Percentiles rank a stretch among this genome's conserved stretches.
These are phyloP conservation scores for Gymnopithys bicolor DNA, from an alignment of 2,797 vertebrate species.

Conservation along the genomic window DNA sequence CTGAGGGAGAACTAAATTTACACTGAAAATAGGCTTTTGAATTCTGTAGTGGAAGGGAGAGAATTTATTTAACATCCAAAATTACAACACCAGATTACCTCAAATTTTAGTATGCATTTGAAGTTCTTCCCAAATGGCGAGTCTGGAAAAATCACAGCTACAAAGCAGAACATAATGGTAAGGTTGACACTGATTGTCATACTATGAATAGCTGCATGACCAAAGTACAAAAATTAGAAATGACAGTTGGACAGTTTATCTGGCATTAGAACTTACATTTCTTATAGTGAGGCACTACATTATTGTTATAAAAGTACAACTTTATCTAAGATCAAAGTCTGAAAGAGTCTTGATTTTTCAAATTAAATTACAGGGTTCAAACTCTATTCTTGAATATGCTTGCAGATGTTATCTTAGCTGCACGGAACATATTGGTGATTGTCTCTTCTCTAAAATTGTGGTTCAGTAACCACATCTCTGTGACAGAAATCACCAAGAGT, in stretches of 20 bases:
- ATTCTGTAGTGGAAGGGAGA: no score
- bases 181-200: not conserved
- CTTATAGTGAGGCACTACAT: not conserved
- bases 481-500: not conserved
- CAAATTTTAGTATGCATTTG: not conserved
- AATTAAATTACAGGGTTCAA: slow-evolving; percentile 16
- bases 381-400: not conserved
- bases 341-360: slow-evolving; percentile 25
- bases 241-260: not conserved
- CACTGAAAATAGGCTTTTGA: not conserved
- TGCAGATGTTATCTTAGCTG: not conserved
- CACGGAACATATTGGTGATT: not conserved
- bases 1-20: not conserved
- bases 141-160: not conserved
- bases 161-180: not conserved
- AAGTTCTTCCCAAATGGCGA: not conserved
- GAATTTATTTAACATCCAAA: no score
- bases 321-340: slow-evolving; percentile 4
- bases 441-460: not conserved
- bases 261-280: not conserved
- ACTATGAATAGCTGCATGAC: not conserved
- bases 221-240: not conserved
- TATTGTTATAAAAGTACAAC: not conserved
- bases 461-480: not conserved
- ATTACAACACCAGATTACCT: not conserved